These are phyloP conservation scores for Lingula anatina DNA, from an alignment of 2,888 invertebrate genomes.

Conservation along the genomic window DNA sequence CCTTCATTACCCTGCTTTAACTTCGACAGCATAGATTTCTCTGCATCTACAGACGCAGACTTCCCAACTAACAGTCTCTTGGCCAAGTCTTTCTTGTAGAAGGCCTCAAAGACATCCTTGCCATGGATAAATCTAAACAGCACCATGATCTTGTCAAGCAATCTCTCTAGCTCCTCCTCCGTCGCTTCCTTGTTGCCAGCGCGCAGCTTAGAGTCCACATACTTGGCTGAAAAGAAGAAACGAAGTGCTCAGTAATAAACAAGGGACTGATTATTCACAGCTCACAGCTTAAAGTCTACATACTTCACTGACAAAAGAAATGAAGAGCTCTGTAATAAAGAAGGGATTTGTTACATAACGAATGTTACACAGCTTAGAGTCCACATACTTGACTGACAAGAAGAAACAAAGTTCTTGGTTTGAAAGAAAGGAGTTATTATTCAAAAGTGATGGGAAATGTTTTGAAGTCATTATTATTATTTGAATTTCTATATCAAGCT, in stretches of 20 bases:
- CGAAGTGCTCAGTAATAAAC: not conserved
- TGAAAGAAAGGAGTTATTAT: not conserved
- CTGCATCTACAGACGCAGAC: constrained; percentile 98
- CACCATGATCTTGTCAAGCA: constrained; percentile 98
- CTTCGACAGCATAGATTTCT: constrained; percentile 99
- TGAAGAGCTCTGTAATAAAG: too few relatives aligned
- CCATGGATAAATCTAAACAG: constrained; percentile 98
- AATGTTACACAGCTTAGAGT: too few relatives aligned
- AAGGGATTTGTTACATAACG: too few relatives aligned
- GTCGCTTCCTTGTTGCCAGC: constrained; percentile 98
- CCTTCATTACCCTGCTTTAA: constrained; percentile 74
- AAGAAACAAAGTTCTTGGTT: not conserved
- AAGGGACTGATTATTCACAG: not conserved
- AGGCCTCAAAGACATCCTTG: constrained; percentile 99
- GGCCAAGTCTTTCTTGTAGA: constrained; percentile 98
- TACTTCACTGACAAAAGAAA: not conserved
- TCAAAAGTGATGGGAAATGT: not conserved
- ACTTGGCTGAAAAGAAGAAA: constrained; percentile 66
- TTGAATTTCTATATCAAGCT: too few relatives aligned
- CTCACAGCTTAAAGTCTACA: not conserved
- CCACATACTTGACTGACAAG: too few relatives aligned
- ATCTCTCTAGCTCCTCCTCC: constrained; percentile 92
- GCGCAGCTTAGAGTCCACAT: constrained; percentile 92
- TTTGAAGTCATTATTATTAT: constrained; percentile 8
- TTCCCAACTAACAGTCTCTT: constrained; percentile 96